These are phyloP conservation scores for Manduca sexta DNA, from an alignment of 1,140 invertebrate genomes.

Conservation along the genomic window DNA sequence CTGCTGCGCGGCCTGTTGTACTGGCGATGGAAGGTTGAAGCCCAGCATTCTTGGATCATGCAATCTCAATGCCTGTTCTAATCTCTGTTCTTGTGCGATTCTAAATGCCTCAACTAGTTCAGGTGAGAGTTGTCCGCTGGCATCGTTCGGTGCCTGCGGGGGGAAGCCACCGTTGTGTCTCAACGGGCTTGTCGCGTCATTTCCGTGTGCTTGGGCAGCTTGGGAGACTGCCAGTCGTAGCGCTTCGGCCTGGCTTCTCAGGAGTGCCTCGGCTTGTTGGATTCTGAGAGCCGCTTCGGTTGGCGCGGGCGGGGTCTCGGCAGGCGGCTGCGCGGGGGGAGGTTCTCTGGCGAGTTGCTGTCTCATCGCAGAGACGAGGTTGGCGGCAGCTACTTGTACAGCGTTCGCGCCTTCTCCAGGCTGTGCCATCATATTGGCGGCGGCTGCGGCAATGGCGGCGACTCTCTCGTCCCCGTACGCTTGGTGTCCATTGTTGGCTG, in stretches of 20 bases:
- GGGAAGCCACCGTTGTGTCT: slow-evolving; percentile 72
- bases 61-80: slow-evolving; percentile 86
- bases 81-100: slow-evolving; percentile 82
- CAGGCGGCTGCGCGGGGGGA: slow-evolving; percentile 71
- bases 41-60: slow-evolving; percentile 75
- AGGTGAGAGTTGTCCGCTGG: slow-evolving; percentile 72
- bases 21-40: slow-evolving; percentile 65
- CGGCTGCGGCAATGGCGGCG: slow-evolving; percentile 82
- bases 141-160: slow-evolving; percentile 46
- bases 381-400: slow-evolving; percentile 84
- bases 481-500: slow-evolving; percentile 72
- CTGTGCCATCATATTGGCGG: slow-evolving; percentile 79
- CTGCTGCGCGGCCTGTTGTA: slow-evolving; percentile 37
- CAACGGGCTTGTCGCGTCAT: slow-evolving; percentile 47
- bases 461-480: slow-evolving; percentile 80
- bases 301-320: slow-evolving; percentile 64
- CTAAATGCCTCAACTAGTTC: slow-evolving; percentile 81
- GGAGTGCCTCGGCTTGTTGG: slow-evolving; percentile 84
- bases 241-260: slow-evolving; percentile 88
- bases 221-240: slow-evolving; percentile 83
- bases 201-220: slow-evolving; percentile 68
- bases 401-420: slow-evolving; percentile 71
- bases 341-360: slow-evolving; percentile 76
- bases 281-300: slow-evolving; percentile 81
- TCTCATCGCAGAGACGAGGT: slow-evolving; percentile 85